phyloP scores from a whole-genome alignment of 2,888 invertebrate species.

The Eupithecia inturbata region DNA sequence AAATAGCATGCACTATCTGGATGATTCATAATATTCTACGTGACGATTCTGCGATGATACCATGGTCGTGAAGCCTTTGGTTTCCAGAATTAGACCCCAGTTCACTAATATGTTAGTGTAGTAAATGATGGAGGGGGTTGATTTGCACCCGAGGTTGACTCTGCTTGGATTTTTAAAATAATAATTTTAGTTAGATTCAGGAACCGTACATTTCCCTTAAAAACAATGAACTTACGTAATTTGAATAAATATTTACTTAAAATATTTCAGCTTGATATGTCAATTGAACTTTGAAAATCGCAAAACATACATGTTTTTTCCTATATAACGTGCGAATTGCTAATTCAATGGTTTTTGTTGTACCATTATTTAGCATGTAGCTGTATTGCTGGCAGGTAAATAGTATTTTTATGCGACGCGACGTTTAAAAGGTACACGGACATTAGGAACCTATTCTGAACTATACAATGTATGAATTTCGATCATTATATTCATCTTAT shows the following conservation, averaged over 20 bases:
- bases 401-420: background rate
- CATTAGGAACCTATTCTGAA: background rate
- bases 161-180: background rate
- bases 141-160: background rate
- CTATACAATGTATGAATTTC: background rate
- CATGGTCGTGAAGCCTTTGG: too few species aligned
- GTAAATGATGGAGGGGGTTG: background rate
- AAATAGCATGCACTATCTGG: too few species aligned
- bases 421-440: background rate
- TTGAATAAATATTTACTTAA: background rate
- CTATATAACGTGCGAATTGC: background rate
- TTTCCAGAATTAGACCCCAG: too few species aligned
- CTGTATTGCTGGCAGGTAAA: background rate
- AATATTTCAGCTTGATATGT: background rate
- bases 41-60: too few species aligned
- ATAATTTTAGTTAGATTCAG: background rate
- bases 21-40: too few species aligned
- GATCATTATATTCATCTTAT: too few species aligned
- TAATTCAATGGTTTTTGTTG: slow-evolving; percentile 3
- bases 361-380: background rate
- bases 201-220: background rate
- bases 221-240: background rate
- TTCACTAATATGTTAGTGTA: background rate
- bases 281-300: background rate
- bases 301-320: background rate